phyloP scores from a whole-genome alignment of 2,113 vertebrate genomes.

The Lophochroa leadbeateri region DNA sequence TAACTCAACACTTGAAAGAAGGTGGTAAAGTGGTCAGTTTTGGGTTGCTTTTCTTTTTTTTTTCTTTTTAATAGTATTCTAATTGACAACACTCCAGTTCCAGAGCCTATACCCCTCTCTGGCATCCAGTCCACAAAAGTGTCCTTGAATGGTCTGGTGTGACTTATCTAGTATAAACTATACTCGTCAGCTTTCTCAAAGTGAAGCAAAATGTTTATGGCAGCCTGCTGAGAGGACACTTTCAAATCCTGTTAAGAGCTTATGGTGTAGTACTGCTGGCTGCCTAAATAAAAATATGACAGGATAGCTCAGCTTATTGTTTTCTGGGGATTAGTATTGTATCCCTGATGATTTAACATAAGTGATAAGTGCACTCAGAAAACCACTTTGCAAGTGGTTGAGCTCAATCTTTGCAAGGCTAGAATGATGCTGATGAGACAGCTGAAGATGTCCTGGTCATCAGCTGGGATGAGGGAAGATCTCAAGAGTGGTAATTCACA shows the following conservation, averaged over 20 bases:
- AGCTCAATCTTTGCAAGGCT: not conserved
- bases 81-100: not conserved
- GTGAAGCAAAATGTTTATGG: conserved; percentile 15
- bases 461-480: not conserved
- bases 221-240: conserved; percentile 44
- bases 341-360: not conserved
- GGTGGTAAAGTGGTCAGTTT: not conserved
- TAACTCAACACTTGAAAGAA: not conserved
- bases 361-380: not conserved
- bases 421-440: not conserved
- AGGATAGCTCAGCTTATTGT: not conserved
- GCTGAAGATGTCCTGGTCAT: not conserved
- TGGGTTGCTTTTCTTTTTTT: not conserved
- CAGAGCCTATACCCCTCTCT: not conserved
- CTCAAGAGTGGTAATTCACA: not conserved
- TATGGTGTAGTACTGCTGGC: not conserved
- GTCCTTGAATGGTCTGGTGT: not conserved
- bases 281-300: not conserved
- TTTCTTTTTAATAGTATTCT: not conserved
- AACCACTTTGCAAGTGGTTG: not conserved
- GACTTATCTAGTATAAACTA: not conserved
- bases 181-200: conserved; percentile 1
- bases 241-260: conserved; percentile 21
- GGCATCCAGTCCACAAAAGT: not conserved
- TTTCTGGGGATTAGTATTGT: not conserved